Percentiles rank a stretch among this genome's conserved stretches.
Evolutionary conservation across 2,888 invertebrate genomes (phyloP).

Genomic region (Cephus pygmeus): DNA sequence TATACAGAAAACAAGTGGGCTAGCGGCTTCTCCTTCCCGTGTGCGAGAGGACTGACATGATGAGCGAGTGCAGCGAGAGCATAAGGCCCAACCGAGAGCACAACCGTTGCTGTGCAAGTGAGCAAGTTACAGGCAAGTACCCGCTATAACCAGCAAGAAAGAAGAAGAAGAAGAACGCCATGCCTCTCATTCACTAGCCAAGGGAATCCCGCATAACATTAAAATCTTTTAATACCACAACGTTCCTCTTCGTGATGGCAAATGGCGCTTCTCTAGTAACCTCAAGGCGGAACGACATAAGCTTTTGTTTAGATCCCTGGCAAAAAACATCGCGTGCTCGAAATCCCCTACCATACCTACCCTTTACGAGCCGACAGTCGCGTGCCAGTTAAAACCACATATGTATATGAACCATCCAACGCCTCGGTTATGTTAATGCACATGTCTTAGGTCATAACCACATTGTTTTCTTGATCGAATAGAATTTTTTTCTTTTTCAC

Average conservation of each 20-base stretch:
- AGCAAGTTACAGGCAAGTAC: not conserved
- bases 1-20: constrained; percentile 63
- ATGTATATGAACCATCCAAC: constrained; percentile 42
- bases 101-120: not conserved
- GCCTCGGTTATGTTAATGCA: constrained; percentile 50
- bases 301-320: constrained; percentile 35
- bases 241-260: constrained; percentile 2
- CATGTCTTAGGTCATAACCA: constrained; percentile 12
- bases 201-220: constrained; percentile 61
- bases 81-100: not conserved
- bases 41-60: constrained; percentile 34
- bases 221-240: constrained; percentile 41
- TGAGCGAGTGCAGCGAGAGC: constrained; percentile 14
- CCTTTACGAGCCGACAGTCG: constrained; percentile 29
- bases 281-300: not conserved
- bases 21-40: constrained; percentile 45
- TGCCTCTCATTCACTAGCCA: constrained; percentile 31
- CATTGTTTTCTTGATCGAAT: not conserved
- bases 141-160: not conserved
- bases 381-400: constrained; percentile 49
- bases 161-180: not conserved
- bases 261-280: constrained; percentile 8
- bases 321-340: constrained; percentile 44
- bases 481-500: not conserved
- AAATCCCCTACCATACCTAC: constrained; percentile 26